These are phyloP conservation scores for Myotis vivesi DNA, from an alignment of 2,797 vertebrate genomes.

Conservation along the genomic window DNA sequence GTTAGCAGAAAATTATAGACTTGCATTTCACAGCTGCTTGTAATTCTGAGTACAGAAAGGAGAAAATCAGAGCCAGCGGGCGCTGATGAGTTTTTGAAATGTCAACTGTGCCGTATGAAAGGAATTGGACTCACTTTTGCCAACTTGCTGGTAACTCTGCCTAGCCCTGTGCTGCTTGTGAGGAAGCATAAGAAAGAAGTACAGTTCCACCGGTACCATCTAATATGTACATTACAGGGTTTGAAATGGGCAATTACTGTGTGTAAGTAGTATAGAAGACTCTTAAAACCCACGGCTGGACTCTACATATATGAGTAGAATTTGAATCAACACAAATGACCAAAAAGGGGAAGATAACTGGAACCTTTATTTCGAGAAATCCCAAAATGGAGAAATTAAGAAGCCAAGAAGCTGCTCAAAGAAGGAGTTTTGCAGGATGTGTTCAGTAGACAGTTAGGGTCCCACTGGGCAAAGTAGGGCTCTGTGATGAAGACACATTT, in stretches of 20 bases:
- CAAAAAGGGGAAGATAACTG: background rate
- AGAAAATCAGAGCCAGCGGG: background rate
- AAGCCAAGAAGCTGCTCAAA: background rate
- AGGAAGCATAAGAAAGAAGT: background rate
- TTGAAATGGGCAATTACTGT: background rate
- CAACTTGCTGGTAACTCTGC: background rate
- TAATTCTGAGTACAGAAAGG: background rate
- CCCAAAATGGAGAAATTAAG: background rate
- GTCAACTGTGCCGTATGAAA: background rate
- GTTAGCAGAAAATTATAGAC: background rate
- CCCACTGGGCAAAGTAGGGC: fast-evolving
- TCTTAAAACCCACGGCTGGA: background rate
- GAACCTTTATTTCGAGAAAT: background rate
- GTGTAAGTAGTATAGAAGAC: background rate
- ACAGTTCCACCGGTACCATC: background rate
- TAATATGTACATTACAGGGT: background rate
- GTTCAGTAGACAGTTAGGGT: background rate
- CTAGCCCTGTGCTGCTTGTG: background rate
- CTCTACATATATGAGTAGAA: background rate
- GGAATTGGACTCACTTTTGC: background rate
- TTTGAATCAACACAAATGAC: background rate
- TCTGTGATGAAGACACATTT: background rate
- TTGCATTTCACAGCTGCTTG: background rate
- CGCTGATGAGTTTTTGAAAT: background rate
- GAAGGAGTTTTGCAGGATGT: background rate